Percentiles rank a stretch among this genome's conserved stretches.
These are phyloP conservation scores for Rhinoderma darwinii DNA, from an alignment of 2,113 vertebrate species.

Conservation along the genomic window DNA sequence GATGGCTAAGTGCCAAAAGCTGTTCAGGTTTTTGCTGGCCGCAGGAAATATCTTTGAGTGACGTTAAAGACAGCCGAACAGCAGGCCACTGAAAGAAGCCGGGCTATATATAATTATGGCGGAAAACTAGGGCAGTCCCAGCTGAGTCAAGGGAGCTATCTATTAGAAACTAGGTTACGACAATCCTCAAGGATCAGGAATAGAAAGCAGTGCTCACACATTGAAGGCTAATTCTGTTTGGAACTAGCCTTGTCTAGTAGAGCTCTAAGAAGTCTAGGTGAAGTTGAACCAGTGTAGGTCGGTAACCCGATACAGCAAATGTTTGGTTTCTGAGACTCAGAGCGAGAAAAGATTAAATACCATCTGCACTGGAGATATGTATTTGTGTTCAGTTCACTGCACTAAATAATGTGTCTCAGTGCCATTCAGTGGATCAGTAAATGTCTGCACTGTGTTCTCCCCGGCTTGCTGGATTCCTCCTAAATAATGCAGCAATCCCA, in stretches of 20 bases:
- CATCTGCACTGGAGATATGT: slow-evolving; percentile 27
- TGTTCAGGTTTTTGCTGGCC: slow-evolving; percentile 46
- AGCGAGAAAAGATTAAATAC: slow-evolving; percentile 11
- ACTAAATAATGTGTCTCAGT: slow-evolving; percentile 20
- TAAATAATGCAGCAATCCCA: slow-evolving; percentile 8
- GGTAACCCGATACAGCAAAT: slow-evolving; percentile 2
- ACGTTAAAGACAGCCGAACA: slow-evolving; percentile 44
- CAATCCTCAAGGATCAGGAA: slow-evolving; percentile 21
- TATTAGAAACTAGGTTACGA: slow-evolving; percentile 49
- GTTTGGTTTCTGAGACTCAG: background rate
- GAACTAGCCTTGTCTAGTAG: background rate
- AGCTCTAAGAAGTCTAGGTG: background rate
- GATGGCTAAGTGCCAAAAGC: slow-evolving; percentile 39
- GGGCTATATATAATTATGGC: slow-evolving; percentile 48
- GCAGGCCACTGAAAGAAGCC: slow-evolving; percentile 37
- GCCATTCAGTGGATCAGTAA: background rate
- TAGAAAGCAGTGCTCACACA: background rate
- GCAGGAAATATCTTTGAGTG: slow-evolving; percentile 52
- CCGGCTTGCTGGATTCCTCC: background rate
- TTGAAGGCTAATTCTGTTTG: background rate
- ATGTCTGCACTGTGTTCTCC: background rate
- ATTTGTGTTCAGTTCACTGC: slow-evolving; percentile 24
- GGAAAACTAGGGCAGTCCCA: slow-evolving; percentile 48
- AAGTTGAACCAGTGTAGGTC: background rate
- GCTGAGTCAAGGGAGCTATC: slow-evolving; percentile 43